Base-by-base conservation (phyloP, 1,140 invertebrate genomes). In the Sinella curviseta region DNA sequence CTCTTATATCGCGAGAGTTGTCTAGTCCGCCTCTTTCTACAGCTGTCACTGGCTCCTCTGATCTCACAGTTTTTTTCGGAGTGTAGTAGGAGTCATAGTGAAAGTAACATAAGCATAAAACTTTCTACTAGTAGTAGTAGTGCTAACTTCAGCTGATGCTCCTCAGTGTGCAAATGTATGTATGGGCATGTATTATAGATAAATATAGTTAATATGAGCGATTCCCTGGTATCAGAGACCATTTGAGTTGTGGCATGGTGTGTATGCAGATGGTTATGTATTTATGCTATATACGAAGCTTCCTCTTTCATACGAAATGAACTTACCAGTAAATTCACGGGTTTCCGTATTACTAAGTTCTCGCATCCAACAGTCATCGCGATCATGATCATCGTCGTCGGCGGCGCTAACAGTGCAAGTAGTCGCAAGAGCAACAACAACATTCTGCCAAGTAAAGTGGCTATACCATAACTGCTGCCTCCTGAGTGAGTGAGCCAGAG, bases 81-180 rank as follows among this genome's bases (percentile, higher is more conserved):
- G n/a, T n/a, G n/a, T n/a, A n/a, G 39, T 12, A 8, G 39, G 8
- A 48, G 39, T 48, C 39, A 20, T 20, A 8, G 39, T 48, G 39
- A 8, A n/a, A n/a, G n/a, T n/a, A n/a, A n/a, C n/a, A n/a, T 60
- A 24, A 60, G 55, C 55, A 60, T 14, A 14, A 60, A 60, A 60
- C 55, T 60, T 24, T 24, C 3, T 60, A 4, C n/a, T 17, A 60
- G n/a, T n/a, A n/a, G n/a, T n/a, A n/a, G n/a, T n/a, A n/a, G n/a
- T n/a, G n/a, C n/a, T n/a, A 60, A 60, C 55, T 60, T 60, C 14
- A 60, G 55, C 39, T 48, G 39, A 48, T 48, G 55, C n/a, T 60
- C n/a, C n/a, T n/a, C n/a, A n/a, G n/a, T n/a, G n/a, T n/a, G n/a
- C n/a, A n/a, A n/a, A n/a, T n/a, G n/a, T n/a, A n/a, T n/a, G n/a